phyloP scores from a whole-genome alignment of 2,797 vertebrate species.

The Vultur gryphus region DNA sequence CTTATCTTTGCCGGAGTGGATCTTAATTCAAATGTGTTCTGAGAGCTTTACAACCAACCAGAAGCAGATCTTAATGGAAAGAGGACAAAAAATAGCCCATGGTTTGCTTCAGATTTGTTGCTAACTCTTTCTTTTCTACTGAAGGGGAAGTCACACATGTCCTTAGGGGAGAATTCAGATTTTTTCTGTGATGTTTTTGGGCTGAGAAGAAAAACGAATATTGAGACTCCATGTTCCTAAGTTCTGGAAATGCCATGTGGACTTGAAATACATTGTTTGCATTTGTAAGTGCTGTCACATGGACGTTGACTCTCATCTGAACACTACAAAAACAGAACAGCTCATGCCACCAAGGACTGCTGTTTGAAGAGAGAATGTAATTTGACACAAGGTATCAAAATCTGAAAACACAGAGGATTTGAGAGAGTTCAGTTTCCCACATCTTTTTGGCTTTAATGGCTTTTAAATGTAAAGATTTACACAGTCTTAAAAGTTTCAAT shows the following conservation, averaged over 20 bases:
- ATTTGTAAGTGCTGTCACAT: conserved; percentile 23
- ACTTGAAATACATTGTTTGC: neutral
- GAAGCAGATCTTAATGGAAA: neutral
- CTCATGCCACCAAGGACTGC: neutral
- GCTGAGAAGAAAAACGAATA: conserved; percentile 24
- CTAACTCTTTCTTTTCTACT: neutral
- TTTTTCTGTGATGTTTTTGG: conserved; percentile 26
- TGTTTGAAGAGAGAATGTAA: neutral
- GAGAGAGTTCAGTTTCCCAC: neutral
- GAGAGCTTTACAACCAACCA: neutral
- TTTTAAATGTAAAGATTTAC: neutral
- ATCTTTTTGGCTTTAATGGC: neutral
- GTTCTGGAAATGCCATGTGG: neutral
- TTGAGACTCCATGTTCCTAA: neutral
- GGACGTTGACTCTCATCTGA: neutral
- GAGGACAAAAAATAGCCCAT: neutral
- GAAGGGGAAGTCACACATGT: conserved; percentile 36
- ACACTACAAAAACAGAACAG: neutral
- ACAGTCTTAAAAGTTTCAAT: neutral
- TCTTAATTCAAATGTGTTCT: neutral
- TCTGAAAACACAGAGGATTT: neutral
- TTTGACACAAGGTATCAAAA: neutral
- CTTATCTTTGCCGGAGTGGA: neutral
- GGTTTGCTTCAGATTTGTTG: neutral
- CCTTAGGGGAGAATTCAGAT: conserved; percentile 32